Conservation (phyloP, 2,113 vertebrate genomes). For the Henicopernis longicauda region DNA sequence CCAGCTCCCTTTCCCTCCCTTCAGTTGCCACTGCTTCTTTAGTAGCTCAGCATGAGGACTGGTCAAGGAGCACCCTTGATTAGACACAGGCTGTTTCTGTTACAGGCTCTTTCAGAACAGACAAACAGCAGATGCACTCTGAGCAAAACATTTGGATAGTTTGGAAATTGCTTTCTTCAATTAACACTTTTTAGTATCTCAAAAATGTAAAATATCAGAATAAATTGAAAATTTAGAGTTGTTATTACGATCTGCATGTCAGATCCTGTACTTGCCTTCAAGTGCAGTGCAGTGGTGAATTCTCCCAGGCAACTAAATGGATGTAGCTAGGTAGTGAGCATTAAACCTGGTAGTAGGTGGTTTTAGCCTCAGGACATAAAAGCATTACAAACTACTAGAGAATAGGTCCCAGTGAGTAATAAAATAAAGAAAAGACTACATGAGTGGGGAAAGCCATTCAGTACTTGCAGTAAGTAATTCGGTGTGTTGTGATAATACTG, state of each 20-base stretch:
- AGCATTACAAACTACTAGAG: neutral
- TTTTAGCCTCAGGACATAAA: neutral
- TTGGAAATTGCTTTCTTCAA: neutral
- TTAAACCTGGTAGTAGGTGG: neutral
- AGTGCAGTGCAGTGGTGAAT: neutral
- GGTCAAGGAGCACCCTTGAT: neutral
- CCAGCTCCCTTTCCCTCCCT: neutral
- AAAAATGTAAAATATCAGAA: neutral
- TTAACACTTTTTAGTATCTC: neutral
- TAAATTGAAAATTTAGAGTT: neutral
- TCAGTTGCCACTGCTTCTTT: neutral
- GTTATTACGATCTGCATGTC: neutral
- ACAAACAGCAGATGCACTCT: neutral
- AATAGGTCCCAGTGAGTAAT: neutral
- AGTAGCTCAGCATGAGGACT: neutral
- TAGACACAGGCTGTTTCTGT: neutral
- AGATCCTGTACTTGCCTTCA: neutral
- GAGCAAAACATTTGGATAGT: neutral
- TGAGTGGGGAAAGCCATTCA: neutral
- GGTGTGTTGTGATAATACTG: neutral
- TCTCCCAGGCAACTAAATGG: neutral
- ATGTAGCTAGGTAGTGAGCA: neutral
- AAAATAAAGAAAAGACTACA: neutral
- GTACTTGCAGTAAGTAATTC: neutral
- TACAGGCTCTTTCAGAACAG: neutral